Evolutionary conservation across 1,140 invertebrate species (phyloP), one percentile per base, ranked within the genome.

Genomic region (Babylonia areolata): DNA sequence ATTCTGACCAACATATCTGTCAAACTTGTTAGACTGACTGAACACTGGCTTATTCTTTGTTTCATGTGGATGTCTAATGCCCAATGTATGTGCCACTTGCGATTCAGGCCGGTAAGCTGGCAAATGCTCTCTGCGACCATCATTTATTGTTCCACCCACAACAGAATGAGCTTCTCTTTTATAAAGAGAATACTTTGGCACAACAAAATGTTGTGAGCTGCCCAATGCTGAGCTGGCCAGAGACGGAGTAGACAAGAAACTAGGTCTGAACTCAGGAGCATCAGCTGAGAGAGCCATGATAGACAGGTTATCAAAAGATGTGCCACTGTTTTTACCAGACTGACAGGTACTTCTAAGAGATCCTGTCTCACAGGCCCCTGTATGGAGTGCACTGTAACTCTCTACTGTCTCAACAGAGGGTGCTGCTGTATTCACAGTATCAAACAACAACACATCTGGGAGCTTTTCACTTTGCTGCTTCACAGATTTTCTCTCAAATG

Each of bases 221-320:
- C 17, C 6, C 6, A 23, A 23, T 6, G 28, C 58, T 64, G 58
- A 20, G 23, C 58, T 64, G 58, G 28, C 58, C 15, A 6, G 6
- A 64, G 20, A 23, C 58, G 6, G 40, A 31, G 78, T 33, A 12
- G 58, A n/a, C 40, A 15, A 1, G 39, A 80, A 87, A 2, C n/a
- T 54, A 6, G 88, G 88, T 42, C 86, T 73, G 86, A 89, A 89
- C 64, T 85, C 88, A 40, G 88, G 82, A 35, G 88, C 88, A 20
- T 88, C 69, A 37, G 71, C 81, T 58, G 88, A 89, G 28, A 89
- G 77, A 54, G 17, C 42, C 46, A 54, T 80, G 11, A 31, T 23
- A 64, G 58, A 64, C 15, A n/a, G 28, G n/a, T 80, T 42, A 31
- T 11, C 3, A 31, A 15, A 54, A 0, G 33, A n/a, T 9, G 73